Evolutionary conservation across 1,140 invertebrate species (phyloP), one percentile per base, ranked within the genome.

Genomic region (Microvelia longipes): DNA sequence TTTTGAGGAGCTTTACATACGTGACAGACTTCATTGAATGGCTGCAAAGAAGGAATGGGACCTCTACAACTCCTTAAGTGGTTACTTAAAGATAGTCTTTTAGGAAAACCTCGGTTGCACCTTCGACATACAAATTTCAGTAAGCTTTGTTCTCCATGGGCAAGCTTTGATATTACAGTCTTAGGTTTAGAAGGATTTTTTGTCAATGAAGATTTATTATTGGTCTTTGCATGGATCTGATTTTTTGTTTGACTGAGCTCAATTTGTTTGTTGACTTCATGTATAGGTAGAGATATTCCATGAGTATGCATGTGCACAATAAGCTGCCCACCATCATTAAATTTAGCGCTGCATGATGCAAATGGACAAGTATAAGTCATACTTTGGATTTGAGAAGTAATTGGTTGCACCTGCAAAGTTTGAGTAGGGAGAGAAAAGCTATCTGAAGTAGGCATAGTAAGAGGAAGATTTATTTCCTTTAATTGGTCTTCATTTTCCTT

Each of bases 251-350:
- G 11, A 64, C 62, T 64, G 2, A 64, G 62, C 25, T 64, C 25
- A 25, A 64, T 15, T 24, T 64, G 62, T 5, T 64, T 64, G 25
- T 64, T 26, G 5, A 64, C 62, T 25, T 64, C 62, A 5, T 64
- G 15, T 24, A 64, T 64, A 64, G 62, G 62, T 2, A 64, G 62
- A 25, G 62, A 64, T 14, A 64, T 64, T 64, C 62, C 62, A 25
- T 64, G 62, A 26, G 62, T 64, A 64, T 64, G 62, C 62, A 64
- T 64, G 24, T 64, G 62, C 5, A 64, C 62, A 64, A 64, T 64
- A 2, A 64, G 25, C 24, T 64, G 62, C 11, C 62, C 62, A 64
- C 62, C 62, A 64, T 64, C 62, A 24, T 5, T 14, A 64, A 64
- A 64, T 5, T 5, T 5, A 14, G 25, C 2, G 24, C 25, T 64